Evolutionary conservation across 2,888 invertebrate species (phyloP), one percentile per base, ranked within the genome.

Genomic region (Pherbina coryleti): DNA sequence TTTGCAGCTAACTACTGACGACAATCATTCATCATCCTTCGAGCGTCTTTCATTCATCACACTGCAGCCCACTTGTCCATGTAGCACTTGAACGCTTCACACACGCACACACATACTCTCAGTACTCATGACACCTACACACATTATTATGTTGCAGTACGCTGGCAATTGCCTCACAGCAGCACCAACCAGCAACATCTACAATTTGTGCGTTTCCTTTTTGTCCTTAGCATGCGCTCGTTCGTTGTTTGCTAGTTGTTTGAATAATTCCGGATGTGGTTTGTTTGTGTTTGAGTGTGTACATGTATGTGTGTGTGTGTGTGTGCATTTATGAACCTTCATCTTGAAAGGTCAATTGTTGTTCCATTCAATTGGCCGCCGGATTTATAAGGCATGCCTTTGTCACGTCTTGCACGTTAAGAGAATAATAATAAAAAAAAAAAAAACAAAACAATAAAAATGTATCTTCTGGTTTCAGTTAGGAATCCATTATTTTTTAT

Each of bases 301-400:
- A 9, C 25, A 22, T 7, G 19, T 44, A 62, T 57, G 60, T n/a
- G 25, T 74, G 1, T 66, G 49, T 74, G 34, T 14, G 9, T 22
- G 34, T 34, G 8, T 67, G 34, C 34, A n/a, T 22, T 28, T 60
- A 44, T 67, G 51, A 74, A 34, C 64, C 64, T 74, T 74, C 74
- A 51, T 49, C 62, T 62, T 62, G 72, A 74, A 74, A 64, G 64
- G 64, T 44, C 53, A 74, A 74, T 51, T 74, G 74, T 74, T 53
- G 34, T 74, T 28, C 22, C 25, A 64, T 28, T 17, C 17, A 34
- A 57, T 7, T 34, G 19, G 55, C 31, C 34, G n/a, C 9, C 31
- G 70, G n/a, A 53, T n/a, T 9, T 55, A 7, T 28, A 31, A 19
- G 3, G 53, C 71, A 8, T 34, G 14, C 67, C 7, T 67, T 19